These are phyloP conservation scores for Pseudomyrmex gracilis DNA, from an alignment of 1,140 invertebrate species.

Conservation along the genomic window DNA sequence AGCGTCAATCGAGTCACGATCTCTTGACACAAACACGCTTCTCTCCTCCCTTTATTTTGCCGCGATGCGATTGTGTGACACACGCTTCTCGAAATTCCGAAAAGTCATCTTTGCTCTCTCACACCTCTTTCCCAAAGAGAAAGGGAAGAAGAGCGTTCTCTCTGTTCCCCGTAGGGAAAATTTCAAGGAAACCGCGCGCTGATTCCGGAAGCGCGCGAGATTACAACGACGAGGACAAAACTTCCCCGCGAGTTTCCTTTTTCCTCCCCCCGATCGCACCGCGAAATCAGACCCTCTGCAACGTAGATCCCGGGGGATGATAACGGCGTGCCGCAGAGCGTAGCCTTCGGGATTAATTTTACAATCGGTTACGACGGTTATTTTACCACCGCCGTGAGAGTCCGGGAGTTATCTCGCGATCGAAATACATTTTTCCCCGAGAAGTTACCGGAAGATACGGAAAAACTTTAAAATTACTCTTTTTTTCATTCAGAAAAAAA, in stretches of 20 bases:
- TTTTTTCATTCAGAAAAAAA: not conserved
- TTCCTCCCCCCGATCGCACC: constrained; percentile 22
- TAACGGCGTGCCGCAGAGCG: constrained; percentile 42
- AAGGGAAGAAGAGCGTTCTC: not conserved
- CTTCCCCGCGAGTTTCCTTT: constrained; percentile 48
- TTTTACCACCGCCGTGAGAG: not conserved
- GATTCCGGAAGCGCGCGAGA: constrained; percentile 59
- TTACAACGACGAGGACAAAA: constrained; percentile 58
- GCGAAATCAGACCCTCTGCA: constrained; percentile 48
- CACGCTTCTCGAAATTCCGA: constrained; percentile 4
- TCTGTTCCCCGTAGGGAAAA: not conserved
- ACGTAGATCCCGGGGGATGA: constrained; percentile 62
- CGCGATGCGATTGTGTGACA: constrained; percentile 9
- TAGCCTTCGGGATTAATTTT: constrained; percentile 61
- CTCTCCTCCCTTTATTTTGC: not conserved
- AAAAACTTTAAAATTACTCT: not conserved
- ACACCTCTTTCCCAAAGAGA: not conserved
- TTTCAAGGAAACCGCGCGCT: constrained; percentile 8
- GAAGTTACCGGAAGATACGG: not conserved
- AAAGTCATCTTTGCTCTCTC: not conserved
- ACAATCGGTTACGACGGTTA: constrained; percentile 48
- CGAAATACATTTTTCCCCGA: not conserved
- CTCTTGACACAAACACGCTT: not conserved
- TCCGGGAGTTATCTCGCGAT: constrained; percentile 2
- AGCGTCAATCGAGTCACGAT: constrained; percentile 13